These are phyloP conservation scores for Eudyptes chrysolophus DNA, from an alignment of 2,113 vertebrate genomes.

Conservation along the genomic window DNA sequence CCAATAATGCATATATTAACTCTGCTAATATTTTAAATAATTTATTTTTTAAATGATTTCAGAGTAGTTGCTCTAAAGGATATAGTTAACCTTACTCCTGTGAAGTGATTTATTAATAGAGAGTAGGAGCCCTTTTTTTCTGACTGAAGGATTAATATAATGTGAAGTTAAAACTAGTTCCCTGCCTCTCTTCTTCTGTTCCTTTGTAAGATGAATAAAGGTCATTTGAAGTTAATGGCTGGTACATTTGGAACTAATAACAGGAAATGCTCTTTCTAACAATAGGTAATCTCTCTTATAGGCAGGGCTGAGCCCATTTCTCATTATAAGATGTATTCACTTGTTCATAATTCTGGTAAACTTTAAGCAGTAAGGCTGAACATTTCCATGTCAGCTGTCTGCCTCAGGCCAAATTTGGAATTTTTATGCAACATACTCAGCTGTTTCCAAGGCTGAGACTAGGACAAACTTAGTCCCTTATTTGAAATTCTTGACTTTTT, in stretches of 20 bases:
- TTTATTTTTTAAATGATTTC: background rate
- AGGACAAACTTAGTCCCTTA: background rate
- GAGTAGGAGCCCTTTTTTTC: background rate
- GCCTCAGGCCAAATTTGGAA: background rate
- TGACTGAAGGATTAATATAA: background rate
- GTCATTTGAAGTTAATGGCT: conserved; percentile 14
- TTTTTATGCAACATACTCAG: background rate
- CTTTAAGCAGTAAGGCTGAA: background rate
- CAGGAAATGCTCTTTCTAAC: conserved; percentile 18
- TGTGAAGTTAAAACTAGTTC: background rate
- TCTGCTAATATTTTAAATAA: background rate
- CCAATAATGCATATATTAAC: background rate
- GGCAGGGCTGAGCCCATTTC: background rate
- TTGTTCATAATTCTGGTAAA: background rate
- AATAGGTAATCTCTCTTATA: background rate
- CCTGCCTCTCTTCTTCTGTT: background rate
- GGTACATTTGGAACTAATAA: conserved; percentile 1
- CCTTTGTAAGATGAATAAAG: background rate
- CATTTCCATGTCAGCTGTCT: background rate
- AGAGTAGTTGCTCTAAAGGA: background rate
- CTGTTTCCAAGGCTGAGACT: background rate
- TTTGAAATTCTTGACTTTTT: background rate
- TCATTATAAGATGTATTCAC: background rate
- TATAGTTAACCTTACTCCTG: background rate
- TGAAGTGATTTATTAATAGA: background rate